Conservation (phyloP, 1,140 invertebrate species). For the Dryas iulia region DNA sequence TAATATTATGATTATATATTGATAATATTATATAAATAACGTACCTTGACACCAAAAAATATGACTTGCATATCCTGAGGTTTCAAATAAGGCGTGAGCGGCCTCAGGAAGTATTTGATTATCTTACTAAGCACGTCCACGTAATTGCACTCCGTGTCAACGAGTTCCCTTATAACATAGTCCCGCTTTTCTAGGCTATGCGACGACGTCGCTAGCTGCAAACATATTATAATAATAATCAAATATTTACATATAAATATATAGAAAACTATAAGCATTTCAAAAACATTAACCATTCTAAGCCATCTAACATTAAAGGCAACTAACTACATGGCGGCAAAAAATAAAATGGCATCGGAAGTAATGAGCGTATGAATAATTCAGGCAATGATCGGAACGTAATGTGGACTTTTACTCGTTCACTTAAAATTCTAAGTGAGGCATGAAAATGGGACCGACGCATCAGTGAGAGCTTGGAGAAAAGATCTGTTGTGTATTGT, state of each 20-base stretch:
- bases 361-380: conserved; percentile 63
- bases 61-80: conserved; percentile 89
- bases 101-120: conserved; percentile 89
- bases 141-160: conserved; percentile 98
- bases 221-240: conserved; percentile 27
- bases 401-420: conserved; percentile 59
- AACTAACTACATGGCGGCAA: conserved; percentile 44
- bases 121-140: conserved; percentile 95
- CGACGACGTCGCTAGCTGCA: conserved; percentile 81
- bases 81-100: conserved; percentile 86
- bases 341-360: conserved; percentile 52
- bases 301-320: conserved; percentile 38
- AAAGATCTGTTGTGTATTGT: not conserved
- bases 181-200: conserved; percentile 93
- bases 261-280: conserved; percentile 22
- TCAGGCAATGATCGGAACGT: conserved; percentile 46
- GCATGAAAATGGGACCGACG: conserved; percentile 36
- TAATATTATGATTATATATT: not conserved
- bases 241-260: conserved; percentile 7
- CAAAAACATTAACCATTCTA: conserved; percentile 44
- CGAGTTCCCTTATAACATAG: conserved; percentile 96
- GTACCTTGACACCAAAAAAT: conserved; percentile 94
- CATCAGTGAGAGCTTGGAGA: conserved; percentile 29
- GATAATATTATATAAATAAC: conserved; percentile 24
- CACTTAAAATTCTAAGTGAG: conserved; percentile 41